Evolutionary conservation across 92 coral and sea anemone species (phyloP), one percentile per base, ranked within the genome.

Genomic region (Zoanthus sansibaricus): DNA sequence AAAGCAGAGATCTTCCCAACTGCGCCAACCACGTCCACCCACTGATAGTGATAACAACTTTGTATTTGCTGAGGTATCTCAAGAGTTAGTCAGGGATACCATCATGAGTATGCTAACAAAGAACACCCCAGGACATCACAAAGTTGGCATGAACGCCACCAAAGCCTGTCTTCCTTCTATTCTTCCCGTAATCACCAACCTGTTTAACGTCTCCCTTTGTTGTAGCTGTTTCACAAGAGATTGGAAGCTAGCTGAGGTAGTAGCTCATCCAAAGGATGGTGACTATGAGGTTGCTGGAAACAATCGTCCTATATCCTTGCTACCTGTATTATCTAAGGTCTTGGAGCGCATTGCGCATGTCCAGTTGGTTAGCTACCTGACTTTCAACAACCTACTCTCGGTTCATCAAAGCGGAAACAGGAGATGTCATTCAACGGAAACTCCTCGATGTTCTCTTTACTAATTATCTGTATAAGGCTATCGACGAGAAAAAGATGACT

Each of bases 231-330:
- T 88, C 69, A 87, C 83, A 16, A 59, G 31, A 11, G 82, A 44
- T 52, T 88, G 91, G 91, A 72, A 88, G 75, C 77, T 52, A 11
- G 91, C 83, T n/a, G 78, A 86, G 14, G 89, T 86, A 32, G 75
- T 86, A 42, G 62, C 89, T n/a, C 89, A 86, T 21, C 76, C 48
- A 6, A 86, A 86, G 16, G 88, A 85, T 1, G 88, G 88, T 37
- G 93, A 90, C 68, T 16, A 61, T 61, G 82, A 77, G 42, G 69
- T 80, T 30, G 72, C 86, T 54, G 49, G 21, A 54, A 80, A 80
- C 30, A 80, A 59, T 73, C 72, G 75, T 14, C 86, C 86, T 15
- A 80, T 80, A 12, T 80, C 86, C 30, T 17, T 80, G 56, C 72
- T 80, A 33, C 84, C 84, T 55, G 84, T 56, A 79, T 54, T 79